Evolutionary conservation across 1,140 invertebrate species (phyloP).

Genomic region (Lethocerus indicus): DNA sequence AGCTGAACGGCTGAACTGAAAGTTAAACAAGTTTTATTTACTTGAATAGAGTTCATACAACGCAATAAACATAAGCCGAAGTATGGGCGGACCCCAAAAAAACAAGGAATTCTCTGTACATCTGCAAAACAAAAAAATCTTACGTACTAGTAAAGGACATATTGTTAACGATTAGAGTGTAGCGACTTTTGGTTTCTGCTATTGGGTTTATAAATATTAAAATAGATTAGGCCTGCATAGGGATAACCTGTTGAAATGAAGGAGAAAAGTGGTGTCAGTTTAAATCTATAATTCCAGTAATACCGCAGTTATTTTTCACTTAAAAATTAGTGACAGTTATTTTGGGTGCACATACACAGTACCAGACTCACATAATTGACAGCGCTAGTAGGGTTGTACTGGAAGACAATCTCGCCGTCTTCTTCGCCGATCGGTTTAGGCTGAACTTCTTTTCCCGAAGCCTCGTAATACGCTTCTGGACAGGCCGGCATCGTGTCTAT

Average conservation of each 20-base stretch:
- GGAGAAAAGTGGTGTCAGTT: background rate
- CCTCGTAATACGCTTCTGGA: slow-evolving; percentile 63
- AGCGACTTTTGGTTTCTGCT: background rate
- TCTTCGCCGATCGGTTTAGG: slow-evolving; percentile 72
- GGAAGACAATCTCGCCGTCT: slow-evolving; percentile 65
- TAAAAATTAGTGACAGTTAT: background rate
- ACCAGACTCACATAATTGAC: slow-evolving; percentile 84
- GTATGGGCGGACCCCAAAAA: no score
- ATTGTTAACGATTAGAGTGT: background rate
- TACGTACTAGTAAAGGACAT: no score
- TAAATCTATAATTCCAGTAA: no score
- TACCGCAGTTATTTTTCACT: background rate
- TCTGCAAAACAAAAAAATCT: no score
- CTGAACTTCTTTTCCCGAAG: slow-evolving; percentile 58
- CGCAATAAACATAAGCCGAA: no score
- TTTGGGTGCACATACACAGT: no score
- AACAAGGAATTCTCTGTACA: no score
- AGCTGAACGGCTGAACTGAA: slow-evolving; percentile 68
- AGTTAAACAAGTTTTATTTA: background rate
- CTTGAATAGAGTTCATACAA: background rate
- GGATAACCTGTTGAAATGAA: background rate
- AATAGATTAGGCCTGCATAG: background rate
- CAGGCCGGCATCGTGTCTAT: slow-evolving; percentile 48
- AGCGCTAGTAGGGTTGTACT: slow-evolving; percentile 68
- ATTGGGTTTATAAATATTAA: background rate